A percentile compares a stretch with the other conserved stretches of the same genome.
These are phyloP conservation scores for Helarctos malayanus DNA, from an alignment of 2,797 vertebrate genomes.

Conservation along the genomic window DNA sequence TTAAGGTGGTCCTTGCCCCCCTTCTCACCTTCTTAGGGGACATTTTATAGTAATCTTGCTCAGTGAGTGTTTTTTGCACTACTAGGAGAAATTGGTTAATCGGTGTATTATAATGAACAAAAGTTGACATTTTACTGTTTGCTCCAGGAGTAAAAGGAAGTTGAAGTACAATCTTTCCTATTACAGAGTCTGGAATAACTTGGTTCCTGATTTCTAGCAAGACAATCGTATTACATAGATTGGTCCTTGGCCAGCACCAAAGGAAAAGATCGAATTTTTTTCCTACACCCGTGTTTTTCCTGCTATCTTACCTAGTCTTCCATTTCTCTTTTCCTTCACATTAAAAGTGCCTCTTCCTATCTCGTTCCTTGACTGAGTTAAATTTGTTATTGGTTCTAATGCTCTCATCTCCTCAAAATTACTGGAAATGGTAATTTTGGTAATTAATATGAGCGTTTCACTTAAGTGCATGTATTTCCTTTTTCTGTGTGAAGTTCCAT, in stretches of 20 bases:
- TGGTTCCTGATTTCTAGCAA: background rate
- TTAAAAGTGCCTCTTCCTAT: conserved; percentile 69
- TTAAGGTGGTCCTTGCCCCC: background rate
- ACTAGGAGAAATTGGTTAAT: background rate
- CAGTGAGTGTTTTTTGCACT: background rate
- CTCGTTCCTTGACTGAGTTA: background rate
- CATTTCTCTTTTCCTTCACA: conserved; percentile 29
- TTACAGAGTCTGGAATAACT: background rate
- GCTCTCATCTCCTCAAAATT: background rate
- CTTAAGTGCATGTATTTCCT: background rate
- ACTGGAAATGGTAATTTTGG: background rate
- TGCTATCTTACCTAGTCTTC: background rate
- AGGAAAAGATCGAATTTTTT: background rate
- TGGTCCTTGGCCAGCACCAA: background rate
- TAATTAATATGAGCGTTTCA: background rate
- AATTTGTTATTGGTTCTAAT: background rate
- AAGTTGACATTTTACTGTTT: background rate
- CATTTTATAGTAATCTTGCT: background rate
- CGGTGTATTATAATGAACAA: background rate
- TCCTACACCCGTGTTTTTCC: background rate
- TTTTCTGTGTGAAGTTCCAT: background rate
- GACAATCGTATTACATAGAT: background rate
- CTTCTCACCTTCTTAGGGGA: background rate
- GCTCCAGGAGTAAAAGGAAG: background rate
- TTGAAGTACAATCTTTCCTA: background rate